Evolutionary conservation across 2,113 vertebrate species (phyloP), one percentile per base, ranked within the genome.

Genomic region (Aleadryas rufinucha): DNA sequence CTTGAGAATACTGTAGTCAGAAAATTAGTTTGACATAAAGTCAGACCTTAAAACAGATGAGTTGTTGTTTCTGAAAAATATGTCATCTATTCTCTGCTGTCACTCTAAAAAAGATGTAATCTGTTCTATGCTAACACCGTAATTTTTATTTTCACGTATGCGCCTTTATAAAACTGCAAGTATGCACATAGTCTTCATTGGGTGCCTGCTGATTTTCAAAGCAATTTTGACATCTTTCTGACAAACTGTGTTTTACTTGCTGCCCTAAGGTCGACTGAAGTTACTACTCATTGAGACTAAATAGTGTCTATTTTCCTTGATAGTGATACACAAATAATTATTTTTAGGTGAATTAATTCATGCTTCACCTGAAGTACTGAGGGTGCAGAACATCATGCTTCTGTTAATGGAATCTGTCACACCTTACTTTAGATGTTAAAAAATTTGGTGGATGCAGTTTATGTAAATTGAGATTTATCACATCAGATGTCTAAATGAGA

Each of bases 21-120:
- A 93, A 95, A 92, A 94, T 94, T 77, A 93, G 63, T 91, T 93
- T 90, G 87, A 92, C 79, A 80, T 93, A 45, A 94, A 93, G 64
- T 88, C 64, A 90, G 76, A 54, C 42, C 68, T 53, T 94, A 92
- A 90, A 88, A 83, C 71, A 91, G 90, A 64, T 0, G 24, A 89
- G 60, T 59, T 87, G 60, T 75, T 91, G 52, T 77, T 95, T 96
- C 83, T 86, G 64, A 81, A 96, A 86, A 81, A 66, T 45, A 63
- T 85, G 35, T 65, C 56, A 59, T 86, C 28, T 88, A 15, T 61
- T 92, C 79, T 74, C 6, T 78, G 71, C 52, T 89, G 79, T 63
- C 50, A 59, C 42, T 93, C 75, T 84, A 54, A 71, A 94, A 84
- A 84, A 59, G 59, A 47, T 69, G 22, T 66, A 77, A 86, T 91